Evolutionary conservation across 2,888 invertebrate species (phyloP).

Genomic region (Galerucella nymphaeae): DNA sequence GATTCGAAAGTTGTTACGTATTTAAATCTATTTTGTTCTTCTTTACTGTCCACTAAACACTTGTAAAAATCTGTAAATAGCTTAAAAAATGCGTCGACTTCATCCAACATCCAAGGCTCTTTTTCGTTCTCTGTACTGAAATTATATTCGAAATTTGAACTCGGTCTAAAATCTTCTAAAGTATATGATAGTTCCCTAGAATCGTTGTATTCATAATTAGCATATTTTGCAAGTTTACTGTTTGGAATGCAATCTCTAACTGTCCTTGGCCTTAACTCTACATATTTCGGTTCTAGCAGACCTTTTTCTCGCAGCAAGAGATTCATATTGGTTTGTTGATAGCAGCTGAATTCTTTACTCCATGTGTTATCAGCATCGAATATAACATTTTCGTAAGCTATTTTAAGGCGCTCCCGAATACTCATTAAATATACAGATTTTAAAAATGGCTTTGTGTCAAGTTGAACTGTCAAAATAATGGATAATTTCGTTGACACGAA

Average conservation of each 20-base stretch:
- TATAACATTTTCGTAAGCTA: slow-evolving; percentile 60
- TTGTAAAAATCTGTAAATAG: slow-evolving; percentile 37
- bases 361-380: slow-evolving; percentile 60
- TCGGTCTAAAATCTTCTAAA: slow-evolving; percentile 44
- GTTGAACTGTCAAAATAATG: slow-evolving; percentile 46
- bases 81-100: slow-evolving; percentile 64
- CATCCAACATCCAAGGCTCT: slow-evolving; percentile 73
- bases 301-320: slow-evolving; percentile 51
- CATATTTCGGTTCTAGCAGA: slow-evolving; percentile 43
- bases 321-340: slow-evolving; percentile 59
- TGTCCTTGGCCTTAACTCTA: slow-evolving; percentile 62
- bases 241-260: slow-evolving; percentile 75
- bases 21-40: slow-evolving; percentile 30
- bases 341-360: slow-evolving; percentile 50
- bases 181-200: slow-evolving; percentile 65
- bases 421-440: slow-evolving; percentile 47
- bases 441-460: slow-evolving; percentile 26
- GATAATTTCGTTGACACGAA: slow-evolving; percentile 28
- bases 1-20: slow-evolving; percentile 48
- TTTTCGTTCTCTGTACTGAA: slow-evolving; percentile 54
- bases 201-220: slow-evolving; percentile 67
- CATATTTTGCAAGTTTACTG: slow-evolving; percentile 70
- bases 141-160: slow-evolving; percentile 40
- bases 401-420: slow-evolving; percentile 56
- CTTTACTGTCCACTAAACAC: slow-evolving; percentile 20